phyloP scores from a whole-genome alignment of 1,140 invertebrate genomes.

The Diabrotica undecimpunctata region DNA sequence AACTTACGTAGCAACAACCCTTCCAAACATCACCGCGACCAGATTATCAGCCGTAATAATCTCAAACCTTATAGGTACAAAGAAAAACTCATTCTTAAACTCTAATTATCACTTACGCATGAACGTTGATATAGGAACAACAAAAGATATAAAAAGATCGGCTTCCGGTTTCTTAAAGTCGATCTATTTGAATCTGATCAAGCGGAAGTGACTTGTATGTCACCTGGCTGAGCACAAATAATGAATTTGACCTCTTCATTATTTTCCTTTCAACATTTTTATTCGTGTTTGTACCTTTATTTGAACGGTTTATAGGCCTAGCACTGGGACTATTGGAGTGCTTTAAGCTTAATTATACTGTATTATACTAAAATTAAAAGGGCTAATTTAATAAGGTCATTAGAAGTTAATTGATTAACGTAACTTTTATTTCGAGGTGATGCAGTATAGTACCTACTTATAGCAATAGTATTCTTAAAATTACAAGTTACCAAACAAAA shows the following conservation, averaged over 20 bases:
- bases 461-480: no score
- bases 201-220: slow-evolving; percentile 37
- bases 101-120: slow-evolving; percentile 13
- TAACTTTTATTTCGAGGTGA: no score
- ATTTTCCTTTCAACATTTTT: slow-evolving; percentile 18
- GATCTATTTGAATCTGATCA: slow-evolving; percentile 26
- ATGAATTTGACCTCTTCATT: slow-evolving; percentile 38
- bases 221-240: slow-evolving; percentile 31
- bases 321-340: background rate
- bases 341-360: no score
- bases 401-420: no score
- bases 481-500: no score
- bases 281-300: slow-evolving; percentile 11
- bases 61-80: background rate
- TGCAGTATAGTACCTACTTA: no score
- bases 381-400: no score
- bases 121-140: background rate
- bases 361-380: no score
- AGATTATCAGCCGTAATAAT: no score
- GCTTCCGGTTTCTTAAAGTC: slow-evolving; percentile 27
- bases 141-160: slow-evolving; percentile 7
- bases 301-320: background rate
- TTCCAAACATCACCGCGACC: no score
- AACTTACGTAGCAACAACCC: no score
- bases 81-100: background rate